Evolutionary conservation across 2,888 invertebrate genomes (phyloP).

Genomic region (Drosophila paranaensis): DNA sequence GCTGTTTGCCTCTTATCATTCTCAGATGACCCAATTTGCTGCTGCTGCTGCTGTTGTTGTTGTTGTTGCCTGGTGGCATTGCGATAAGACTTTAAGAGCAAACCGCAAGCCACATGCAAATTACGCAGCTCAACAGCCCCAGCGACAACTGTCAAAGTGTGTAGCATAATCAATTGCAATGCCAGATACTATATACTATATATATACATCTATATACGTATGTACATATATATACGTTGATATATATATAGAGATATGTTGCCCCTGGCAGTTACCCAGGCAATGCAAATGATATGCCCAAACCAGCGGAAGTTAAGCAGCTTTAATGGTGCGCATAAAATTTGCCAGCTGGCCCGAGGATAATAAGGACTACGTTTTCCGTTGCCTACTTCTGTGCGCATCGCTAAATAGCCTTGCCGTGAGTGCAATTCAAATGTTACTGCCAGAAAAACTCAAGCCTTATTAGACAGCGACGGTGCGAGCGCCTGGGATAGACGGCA

Average conservation of each 20-base stretch:
- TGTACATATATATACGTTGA: not conserved
- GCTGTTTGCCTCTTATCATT: conserved; percentile 45
- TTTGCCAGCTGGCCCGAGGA: conserved; percentile 49
- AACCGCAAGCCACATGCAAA: conserved; percentile 36
- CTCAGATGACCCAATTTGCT: conserved; percentile 72
- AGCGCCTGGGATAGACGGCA: conserved; percentile 5
- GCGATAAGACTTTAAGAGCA: conserved; percentile 58
- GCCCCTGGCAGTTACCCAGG: conserved; percentile 43
- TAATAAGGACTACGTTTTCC: conserved; percentile 33
- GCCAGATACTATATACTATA: conserved; percentile 15
- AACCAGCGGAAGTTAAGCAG: conserved; percentile 53
- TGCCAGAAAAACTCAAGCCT: conserved; percentile 44
- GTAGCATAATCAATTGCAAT: conserved; percentile 56
- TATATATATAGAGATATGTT: conserved; percentile 11
- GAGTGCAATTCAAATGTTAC: conserved; percentile 60
- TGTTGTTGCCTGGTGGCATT: conserved; percentile 39
- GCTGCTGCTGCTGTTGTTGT: conserved; percentile 10
- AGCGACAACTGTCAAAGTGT: conserved; percentile 23
- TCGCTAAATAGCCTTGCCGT: conserved; percentile 38
- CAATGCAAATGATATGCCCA: conserved; percentile 45
- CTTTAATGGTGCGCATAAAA: conserved; percentile 72
- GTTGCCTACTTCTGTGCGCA: conserved; percentile 68
- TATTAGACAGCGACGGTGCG: conserved; percentile 47
- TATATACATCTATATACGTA: conserved; percentile 4
- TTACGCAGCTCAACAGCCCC: conserved; percentile 19